A percentile compares a stretch with the other conserved stretches of the same genome.
phyloP scores from a whole-genome alignment of 2,113 vertebrate genomes.

The Axis porcinus region DNA sequence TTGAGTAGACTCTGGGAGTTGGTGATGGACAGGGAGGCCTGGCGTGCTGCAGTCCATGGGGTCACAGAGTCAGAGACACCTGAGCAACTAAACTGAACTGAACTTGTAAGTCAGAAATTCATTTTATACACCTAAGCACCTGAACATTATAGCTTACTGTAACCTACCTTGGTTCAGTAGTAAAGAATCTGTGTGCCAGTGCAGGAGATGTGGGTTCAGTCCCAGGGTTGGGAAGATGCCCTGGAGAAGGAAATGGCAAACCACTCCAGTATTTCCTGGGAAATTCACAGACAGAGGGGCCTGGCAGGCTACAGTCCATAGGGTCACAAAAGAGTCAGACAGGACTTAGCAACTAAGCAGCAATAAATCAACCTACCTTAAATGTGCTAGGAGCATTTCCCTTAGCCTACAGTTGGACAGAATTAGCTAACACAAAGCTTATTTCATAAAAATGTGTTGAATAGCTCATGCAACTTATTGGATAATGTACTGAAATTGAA shows the following conservation, averaged over 20 bases:
- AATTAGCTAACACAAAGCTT: background rate
- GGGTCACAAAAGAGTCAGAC: background rate
- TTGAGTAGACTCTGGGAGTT: background rate
- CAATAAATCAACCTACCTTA: background rate
- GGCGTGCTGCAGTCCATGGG: background rate
- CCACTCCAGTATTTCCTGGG: background rate
- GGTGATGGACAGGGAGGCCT: background rate
- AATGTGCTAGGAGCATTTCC: background rate
- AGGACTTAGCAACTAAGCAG: background rate
- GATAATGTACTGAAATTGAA: background rate
- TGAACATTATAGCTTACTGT: background rate
- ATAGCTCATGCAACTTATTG: background rate
- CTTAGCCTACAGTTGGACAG: background rate
- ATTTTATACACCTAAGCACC: background rate
- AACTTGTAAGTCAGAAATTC: background rate
- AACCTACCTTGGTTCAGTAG: background rate
- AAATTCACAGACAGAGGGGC: background rate
- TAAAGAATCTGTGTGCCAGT: background rate
- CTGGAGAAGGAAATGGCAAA: background rate
- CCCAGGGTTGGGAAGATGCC: background rate
- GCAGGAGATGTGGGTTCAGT: background rate
- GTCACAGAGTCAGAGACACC: background rate
- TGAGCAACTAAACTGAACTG: background rate
- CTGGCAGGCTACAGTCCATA: background rate
- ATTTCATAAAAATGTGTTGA: background rate